phyloP scores from a whole-genome alignment of 2,888 invertebrate species.

The Agrilus biguttatus region DNA sequence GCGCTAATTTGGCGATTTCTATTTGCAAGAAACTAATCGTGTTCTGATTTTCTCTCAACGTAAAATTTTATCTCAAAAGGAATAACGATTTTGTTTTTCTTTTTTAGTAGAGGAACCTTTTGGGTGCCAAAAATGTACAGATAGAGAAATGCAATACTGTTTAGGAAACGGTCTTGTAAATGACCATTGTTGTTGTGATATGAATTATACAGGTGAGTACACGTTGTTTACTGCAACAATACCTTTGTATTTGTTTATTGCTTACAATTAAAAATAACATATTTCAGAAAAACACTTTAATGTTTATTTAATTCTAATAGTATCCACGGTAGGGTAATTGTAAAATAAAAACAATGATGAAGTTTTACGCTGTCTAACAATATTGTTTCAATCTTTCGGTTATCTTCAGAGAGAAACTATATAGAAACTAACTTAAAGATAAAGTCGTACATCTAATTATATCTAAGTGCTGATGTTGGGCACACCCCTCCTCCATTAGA shows the following conservation, averaged over 20 bases:
- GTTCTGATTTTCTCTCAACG: too few relatives aligned
- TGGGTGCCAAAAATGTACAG: constrained; percentile 49
- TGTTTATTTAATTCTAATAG: neutral
- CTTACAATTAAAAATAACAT: neutral
- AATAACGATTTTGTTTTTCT: constrained; percentile 7
- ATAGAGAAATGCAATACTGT: constrained; percentile 48
- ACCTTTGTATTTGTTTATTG: neutral
- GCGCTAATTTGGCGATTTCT: too few relatives aligned
- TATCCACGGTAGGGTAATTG: too few relatives aligned
- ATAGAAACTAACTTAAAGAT: too few relatives aligned
- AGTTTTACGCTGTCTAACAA: too few relatives aligned
- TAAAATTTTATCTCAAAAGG: neutral
- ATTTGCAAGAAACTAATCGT: too few relatives aligned
- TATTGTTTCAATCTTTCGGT: too few relatives aligned
- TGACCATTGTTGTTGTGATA: constrained; percentile 47
- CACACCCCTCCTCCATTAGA: too few relatives aligned
- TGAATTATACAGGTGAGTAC: constrained; percentile 38
- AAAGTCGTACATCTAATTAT: too few relatives aligned
- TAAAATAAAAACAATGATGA: too few relatives aligned
- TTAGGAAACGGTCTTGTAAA: constrained; percentile 40
- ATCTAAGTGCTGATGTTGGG: too few relatives aligned
- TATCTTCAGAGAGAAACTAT: too few relatives aligned
- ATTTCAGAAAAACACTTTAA: neutral
- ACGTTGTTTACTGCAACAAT: neutral
- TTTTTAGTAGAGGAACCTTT: constrained; percentile 29